Evolutionary conservation across 2,113 vertebrate species (phyloP), one percentile per base, ranked within the genome.

Genomic region (Dasyurus viverrinus): DNA sequence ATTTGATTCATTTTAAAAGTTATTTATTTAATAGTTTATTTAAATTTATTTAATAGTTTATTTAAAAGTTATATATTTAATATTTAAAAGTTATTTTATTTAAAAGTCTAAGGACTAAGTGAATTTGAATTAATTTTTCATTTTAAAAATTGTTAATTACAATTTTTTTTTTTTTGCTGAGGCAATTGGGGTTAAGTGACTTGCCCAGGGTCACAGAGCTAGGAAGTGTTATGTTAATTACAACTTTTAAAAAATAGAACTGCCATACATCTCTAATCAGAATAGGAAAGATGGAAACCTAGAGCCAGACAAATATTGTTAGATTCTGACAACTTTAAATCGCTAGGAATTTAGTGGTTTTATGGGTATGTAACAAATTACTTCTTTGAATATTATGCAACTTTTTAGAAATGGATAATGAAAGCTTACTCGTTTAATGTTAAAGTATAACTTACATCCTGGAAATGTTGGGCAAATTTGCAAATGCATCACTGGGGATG

Each of bases 391-490:
- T 54, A 5, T n/a, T 42, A 93, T 54, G 92, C 68, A 27, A 55
- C 48, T 95, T 55, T 96, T 94, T 92, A 27, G 93, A 93, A 94
- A 76, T 53, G 90, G 26, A 1, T 94, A 14, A 23, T 68, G 24
- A 7, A 93, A 94, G 68, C 0, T 89, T 93, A 22, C 94, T 23
- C 93, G 91, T 90, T 92, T 76, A 76, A 55, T 89, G 23, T 94
- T 76, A 93, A 92, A 91, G 97, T n/a, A 19, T 95, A 94, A 99
- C 99, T 99, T 98, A 99, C 99, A 99, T 99, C 92, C 98, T 99
- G 95, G 99, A 99, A 97, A 99, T 99, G 98, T 99, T 99, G 97
- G 99, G 98, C 97, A 99, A 98, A 97, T 98, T 98, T 96, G 99
- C 98, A 95, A 99, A 99, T 30, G 99, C 99, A 0, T 97, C 98